Evolutionary conservation across 2,888 invertebrate genomes (phyloP).

Genomic region (Ennomos fuscantarius): DNA sequence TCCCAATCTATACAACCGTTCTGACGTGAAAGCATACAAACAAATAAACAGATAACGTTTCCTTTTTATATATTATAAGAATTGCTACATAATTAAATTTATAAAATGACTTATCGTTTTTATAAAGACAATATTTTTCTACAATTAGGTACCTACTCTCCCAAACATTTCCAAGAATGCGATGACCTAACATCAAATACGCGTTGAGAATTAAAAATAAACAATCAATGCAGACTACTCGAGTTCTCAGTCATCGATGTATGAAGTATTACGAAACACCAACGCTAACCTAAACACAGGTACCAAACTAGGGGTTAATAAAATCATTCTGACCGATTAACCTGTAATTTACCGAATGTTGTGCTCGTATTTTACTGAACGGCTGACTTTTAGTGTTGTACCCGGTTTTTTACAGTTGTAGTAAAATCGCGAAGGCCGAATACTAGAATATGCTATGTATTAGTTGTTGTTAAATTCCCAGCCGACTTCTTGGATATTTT

Average conservation of each 20-base stretch:
- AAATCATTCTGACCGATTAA: conserved; percentile 72
- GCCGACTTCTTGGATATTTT: conserved; percentile 35
- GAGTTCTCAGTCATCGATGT: conserved; percentile 43
- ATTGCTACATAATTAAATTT: too few species aligned
- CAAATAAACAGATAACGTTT: too few species aligned
- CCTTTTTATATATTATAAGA: too few species aligned
- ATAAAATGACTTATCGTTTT: too few species aligned
- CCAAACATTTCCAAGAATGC: conserved; percentile 19
- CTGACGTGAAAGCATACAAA: too few species aligned
- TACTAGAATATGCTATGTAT: conserved; percentile 46
- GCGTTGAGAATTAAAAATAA: conserved; percentile 29
- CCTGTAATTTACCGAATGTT: conserved; percentile 53
- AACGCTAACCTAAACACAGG: conserved; percentile 61
- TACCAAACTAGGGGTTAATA: conserved; percentile 69
- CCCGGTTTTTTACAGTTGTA: conserved; percentile 70
- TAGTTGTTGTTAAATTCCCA: conserved; percentile 27
- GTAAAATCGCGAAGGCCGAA: conserved; percentile 68
- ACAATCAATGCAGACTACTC: conserved; percentile 31
- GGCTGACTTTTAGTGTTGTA: conserved; percentile 77
- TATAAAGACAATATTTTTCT: too few species aligned
- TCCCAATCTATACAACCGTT: too few species aligned
- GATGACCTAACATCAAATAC: conserved; percentile 26
- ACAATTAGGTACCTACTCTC: neutral
- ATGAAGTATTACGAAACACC: conserved; percentile 61
- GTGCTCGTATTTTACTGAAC: conserved; percentile 66